Conservation (phyloP, 2,888 invertebrate species). For the Teleogryllus oceanicus region DNA sequence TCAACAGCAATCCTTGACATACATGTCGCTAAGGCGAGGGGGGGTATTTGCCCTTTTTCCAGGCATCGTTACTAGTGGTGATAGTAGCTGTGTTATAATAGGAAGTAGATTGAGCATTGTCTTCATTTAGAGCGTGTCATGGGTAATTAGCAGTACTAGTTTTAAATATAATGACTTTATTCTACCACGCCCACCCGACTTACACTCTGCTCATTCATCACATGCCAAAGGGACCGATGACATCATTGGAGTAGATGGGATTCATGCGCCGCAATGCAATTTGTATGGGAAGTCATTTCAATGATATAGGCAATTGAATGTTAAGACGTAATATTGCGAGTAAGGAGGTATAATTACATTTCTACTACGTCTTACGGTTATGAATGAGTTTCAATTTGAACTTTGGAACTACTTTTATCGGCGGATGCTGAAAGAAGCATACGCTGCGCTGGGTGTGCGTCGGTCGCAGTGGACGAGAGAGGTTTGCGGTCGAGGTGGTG, state of each 20-base stretch:
- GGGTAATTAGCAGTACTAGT: background rate
- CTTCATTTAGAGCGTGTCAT: background rate
- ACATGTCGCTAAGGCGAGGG: background rate
- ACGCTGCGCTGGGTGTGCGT: slow-evolving; percentile 1
- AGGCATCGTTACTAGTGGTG: background rate
- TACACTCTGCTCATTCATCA: background rate
- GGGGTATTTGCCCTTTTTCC: background rate
- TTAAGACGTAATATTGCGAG: background rate
- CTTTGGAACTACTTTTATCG: background rate
- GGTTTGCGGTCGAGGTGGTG: slow-evolving; percentile 1
- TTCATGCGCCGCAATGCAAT: background rate
- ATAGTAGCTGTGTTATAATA: background rate
- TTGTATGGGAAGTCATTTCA: background rate
- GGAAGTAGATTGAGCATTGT: too few relatives aligned
- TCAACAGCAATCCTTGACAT: slow-evolving; percentile 18
- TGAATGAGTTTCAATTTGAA: background rate
- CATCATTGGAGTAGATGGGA: background rate
- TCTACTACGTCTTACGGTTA: background rate
- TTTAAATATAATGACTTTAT: background rate
- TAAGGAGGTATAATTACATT: background rate
- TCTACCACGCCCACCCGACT: background rate
- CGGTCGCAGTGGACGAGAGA: slow-evolving; percentile 18
- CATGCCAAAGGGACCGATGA: slow-evolving; percentile 10
- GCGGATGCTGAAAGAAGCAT: background rate
- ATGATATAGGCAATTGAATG: too few relatives aligned